Base-by-base conservation (phyloP, 2,797 vertebrate genomes). In the Danio albolineatus region DNA sequence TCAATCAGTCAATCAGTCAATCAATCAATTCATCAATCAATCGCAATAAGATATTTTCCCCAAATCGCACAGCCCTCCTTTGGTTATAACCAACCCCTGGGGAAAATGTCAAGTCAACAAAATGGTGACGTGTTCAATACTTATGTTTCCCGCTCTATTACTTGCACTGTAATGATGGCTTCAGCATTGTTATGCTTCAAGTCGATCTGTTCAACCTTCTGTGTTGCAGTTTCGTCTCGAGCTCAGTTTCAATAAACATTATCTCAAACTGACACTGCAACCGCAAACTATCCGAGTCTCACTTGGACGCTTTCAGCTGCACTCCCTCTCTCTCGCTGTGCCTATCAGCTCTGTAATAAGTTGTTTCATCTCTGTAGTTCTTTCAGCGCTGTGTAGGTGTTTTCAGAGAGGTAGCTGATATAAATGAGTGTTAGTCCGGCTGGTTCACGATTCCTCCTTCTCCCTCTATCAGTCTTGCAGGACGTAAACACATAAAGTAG, bases 321-420 rank as follows among this genome's bases (percentile, higher is more conserved):
- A 17, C 16, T 61, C 12, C 36, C 17, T 39, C 53, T 71, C 10
- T 71, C 10, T 54, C n/a, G 4, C 10, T 71, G 51, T n/a, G 14
- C 73, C 60, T 44, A 10, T 77, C 62, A 48, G 43, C 14, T 16
- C 41, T 77, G 66, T 59, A 69, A 57, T 77, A 48, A 1, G 16
- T 77, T 59, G 21, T 56, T 57, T 77, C 44, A 51, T 59, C 14
- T 36, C 41, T 56, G 6, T 44, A 56, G 38, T 54, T 66, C 10
- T 65, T 65, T 28, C 43, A 46, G 14, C 5, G 13, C 48, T 48
- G 41, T 77, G 53, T 57, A 67, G 51, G 62, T 59, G 64, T 77
- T 77, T 77, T 44, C 75, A 67, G 73, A 21, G 38, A 75, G 17
- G 49, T 76, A 44, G 49, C 49, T 65, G 74, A 66, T 44, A 76